Base-by-base conservation (phyloP, 1,140 invertebrate species). In the Zaprionus camerounensis region DNA sequence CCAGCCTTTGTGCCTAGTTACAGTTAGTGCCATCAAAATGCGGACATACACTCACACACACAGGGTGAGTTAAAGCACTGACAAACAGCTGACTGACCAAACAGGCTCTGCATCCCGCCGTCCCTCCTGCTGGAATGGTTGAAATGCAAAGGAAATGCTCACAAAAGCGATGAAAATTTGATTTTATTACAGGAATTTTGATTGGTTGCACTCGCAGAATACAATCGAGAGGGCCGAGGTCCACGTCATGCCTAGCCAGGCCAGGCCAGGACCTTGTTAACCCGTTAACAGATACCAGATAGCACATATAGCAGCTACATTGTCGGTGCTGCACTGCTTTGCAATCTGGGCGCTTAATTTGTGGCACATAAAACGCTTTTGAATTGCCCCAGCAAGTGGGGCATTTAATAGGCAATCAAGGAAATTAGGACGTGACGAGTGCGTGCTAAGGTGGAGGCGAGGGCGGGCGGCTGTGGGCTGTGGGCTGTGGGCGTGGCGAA, bases 121-220 rank as follows among this genome's bases (percentile, higher is more conserved):
- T 1, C 34, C 22, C 24, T 1, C 44, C 2, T 20, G 5, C 20
- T n/a, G 55, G 56, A 63, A 65, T 79, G 58, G 53, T 15, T 65
- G 82, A 81, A 85, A 85, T 84, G 79, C 66, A 83, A 83, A 67
- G 58, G 84, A 88, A 86, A 80, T 71, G 77, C 80, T 71, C 70
- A 79, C 73, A 85, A 83, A 77, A 65, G 80, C 84, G 83, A 88
- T 87, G 84, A 88, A 88, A 88, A 88, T 90, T 88, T 84, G 84
- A 88, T 88, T 88, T 88, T 88, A 88, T 88, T 84, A 84, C 84
- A 84, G 84, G 84, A 88, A 88, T 88, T 88, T 88, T 88, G 84
- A 88, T 88, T 88, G 85, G 81, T 55, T 88, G 84, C 84, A 86
- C 84, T 80, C 64, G 53, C 73, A 87, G 67, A 84, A 78, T 76